Evolutionary conservation across 1,140 invertebrate genomes (phyloP), one percentile per base, ranked within the genome.

Genomic region (Cydia strobilella): DNA sequence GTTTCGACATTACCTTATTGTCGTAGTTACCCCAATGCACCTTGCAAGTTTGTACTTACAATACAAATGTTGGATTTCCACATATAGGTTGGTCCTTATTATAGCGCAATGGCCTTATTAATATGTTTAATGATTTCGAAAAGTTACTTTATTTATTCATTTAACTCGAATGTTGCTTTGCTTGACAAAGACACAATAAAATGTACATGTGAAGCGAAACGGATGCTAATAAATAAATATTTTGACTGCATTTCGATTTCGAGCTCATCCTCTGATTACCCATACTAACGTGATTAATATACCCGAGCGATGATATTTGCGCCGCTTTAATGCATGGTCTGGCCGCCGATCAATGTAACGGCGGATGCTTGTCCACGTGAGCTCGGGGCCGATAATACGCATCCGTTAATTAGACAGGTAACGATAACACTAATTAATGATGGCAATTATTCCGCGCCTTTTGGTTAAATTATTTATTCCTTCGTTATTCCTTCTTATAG

Each of bases 201-300:
- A 51, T 51, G 7, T n/a, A 51, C 15, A n/a, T 18, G 9, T 2
- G 15, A 23, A 18, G 54, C 54, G 54, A 23, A 59, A n/a, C 54
- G 18, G 51, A 54, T 54, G 5, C 10, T 23, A 59, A 18, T 66
- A 35, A 66, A 69, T 39, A 69, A 9, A 69, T 35, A 69, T 69
- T 71, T 79, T 81, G 82, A 86, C 79, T 83, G 83, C 79, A 84
- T 88, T 84, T 75, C 78, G 84, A 81, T 84, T 86, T 88, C 87
- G 82, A 82, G 87, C 77, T 81, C 83, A 82, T 86, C 83, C 84
- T 80, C 77, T 73, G 82, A 84, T 85, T 86, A 87, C 86, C 84
- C 83, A 80, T 84, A 74, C 83, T 89, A 88, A 89, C 89, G 86
- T 88, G 84, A 89, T 89, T 90, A 89, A 84, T 87, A 84, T 83